Conservation (phyloP, 2,113 vertebrate species). For the Malurus elegans region DNA sequence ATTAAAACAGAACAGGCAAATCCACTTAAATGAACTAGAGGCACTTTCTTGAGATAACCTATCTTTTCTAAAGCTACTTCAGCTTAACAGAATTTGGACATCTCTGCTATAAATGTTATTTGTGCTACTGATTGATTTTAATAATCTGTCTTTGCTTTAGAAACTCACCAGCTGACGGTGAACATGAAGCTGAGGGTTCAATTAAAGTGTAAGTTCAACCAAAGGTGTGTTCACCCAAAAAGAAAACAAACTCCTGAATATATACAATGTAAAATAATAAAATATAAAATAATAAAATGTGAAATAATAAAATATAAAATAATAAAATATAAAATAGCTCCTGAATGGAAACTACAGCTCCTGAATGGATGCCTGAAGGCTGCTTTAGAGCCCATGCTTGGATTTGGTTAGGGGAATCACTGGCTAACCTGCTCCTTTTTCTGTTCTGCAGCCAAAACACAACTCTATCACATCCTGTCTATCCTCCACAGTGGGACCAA, state of each 20-base stretch:
- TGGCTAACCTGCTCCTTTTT: not conserved
- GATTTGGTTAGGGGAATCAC: not conserved
- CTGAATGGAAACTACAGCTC: not conserved
- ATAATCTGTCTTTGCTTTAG: not conserved
- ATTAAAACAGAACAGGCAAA: not conserved
- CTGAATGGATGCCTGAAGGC: not conserved
- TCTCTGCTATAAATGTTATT: not conserved
- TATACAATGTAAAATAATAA: no score
- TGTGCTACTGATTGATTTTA: not conserved
- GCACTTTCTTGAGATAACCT: not conserved
- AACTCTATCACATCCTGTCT: not conserved
- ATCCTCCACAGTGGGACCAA: constrained; percentile 53
- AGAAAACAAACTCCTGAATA: not conserved
- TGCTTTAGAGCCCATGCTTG: not conserved
- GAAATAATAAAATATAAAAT: no score
- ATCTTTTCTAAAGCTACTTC: not conserved
- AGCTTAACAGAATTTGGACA: not conserved
- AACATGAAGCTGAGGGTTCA: not conserved
- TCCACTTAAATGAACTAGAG: not conserved
- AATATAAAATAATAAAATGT: no score
- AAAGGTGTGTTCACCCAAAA: not conserved
- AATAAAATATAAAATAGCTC: no score
- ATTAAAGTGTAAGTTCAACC: not conserved
- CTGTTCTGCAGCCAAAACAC: not conserved
- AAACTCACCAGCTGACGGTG: not conserved